A percentile compares a stretch with the other conserved stretches of the same genome.
Conservation (phyloP, 1,140 invertebrate genomes). For the Dendrolimus punctatus region DNA sequence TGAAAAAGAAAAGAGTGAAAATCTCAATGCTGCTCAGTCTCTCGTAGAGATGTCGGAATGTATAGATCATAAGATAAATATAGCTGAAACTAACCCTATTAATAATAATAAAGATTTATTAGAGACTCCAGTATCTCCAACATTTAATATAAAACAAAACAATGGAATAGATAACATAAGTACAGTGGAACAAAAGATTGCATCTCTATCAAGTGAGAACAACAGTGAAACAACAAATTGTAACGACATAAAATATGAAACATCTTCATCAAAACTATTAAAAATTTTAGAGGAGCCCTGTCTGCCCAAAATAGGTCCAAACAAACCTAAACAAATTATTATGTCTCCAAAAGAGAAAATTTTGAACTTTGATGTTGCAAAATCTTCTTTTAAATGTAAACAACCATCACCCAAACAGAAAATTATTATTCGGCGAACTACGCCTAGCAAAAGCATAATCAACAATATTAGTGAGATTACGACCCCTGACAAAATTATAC, state of each 20-base stretch:
- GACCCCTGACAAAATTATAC: slow-evolving; percentile 55
- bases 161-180: slow-evolving; percentile 18
- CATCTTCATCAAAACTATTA: slow-evolving; percentile 57
- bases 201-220: slow-evolving; percentile 25
- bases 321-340: slow-evolving; percentile 46
- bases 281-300: slow-evolving; percentile 66
- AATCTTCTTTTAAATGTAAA: slow-evolving; percentile 40
- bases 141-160: slow-evolving; percentile 15
- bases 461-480: slow-evolving; percentile 45
- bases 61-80: slow-evolving; percentile 54
- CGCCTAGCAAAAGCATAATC: slow-evolving; percentile 40
- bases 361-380: slow-evolving; percentile 61
- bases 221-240: slow-evolving; percentile 23
- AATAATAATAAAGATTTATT: slow-evolving; percentile 22
- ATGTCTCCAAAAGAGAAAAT: slow-evolving; percentile 62
- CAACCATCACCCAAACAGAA: slow-evolving; percentile 50
- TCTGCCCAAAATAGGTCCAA: slow-evolving; percentile 32
- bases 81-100: slow-evolving; percentile 28
- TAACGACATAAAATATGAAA: slow-evolving; percentile 24
- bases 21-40: slow-evolving; percentile 64
- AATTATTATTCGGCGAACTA: slow-evolving; percentile 62
- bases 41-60: slow-evolving; percentile 66
- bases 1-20: slow-evolving; percentile 63
- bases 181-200: slow-evolving; percentile 27
- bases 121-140: slow-evolving; percentile 1